These are phyloP conservation scores for Tetraneura akinire DNA, from an alignment of 1,140 invertebrate genomes.

Conservation along the genomic window DNA sequence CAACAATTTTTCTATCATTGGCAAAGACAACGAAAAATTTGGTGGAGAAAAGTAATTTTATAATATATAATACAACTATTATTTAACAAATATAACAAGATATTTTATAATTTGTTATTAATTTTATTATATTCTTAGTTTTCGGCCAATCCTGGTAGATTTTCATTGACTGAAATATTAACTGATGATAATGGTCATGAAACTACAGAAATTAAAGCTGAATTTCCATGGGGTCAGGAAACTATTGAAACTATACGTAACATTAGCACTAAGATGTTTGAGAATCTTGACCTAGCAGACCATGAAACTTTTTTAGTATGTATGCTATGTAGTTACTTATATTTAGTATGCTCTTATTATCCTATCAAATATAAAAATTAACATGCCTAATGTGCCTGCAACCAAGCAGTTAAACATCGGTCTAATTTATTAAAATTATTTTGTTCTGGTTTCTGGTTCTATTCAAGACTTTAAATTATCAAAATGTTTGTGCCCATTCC, in stretches of 20 bases:
- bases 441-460: too few relatives aligned
- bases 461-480: too few relatives aligned
- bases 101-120: constrained; percentile 41
- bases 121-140: constrained; percentile 61
- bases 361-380: too few relatives aligned
- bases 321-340: too few relatives aligned
- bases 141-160: constrained; percentile 68
- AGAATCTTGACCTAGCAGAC: constrained; percentile 52
- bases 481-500: too few relatives aligned
- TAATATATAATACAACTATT: too few relatives aligned
- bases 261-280: constrained; percentile 52
- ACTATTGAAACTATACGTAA: constrained; percentile 58
- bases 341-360: too few relatives aligned
- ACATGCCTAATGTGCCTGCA: not conserved
- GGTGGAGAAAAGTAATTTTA: constrained; percentile 79
- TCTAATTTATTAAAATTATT: too few relatives aligned
- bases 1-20: constrained; percentile 68
- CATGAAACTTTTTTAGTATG: constrained; percentile 59
- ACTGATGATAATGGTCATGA: constrained; percentile 56
- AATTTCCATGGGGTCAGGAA: constrained; percentile 60
- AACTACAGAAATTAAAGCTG: constrained; percentile 62
- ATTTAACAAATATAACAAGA: too few relatives aligned
- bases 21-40: constrained; percentile 74
- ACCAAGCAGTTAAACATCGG: too few relatives aligned
- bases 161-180: constrained; percentile 63